Base-by-base conservation (phyloP, 2,888 invertebrate genomes). In the Xestia xanthographa region DNA sequence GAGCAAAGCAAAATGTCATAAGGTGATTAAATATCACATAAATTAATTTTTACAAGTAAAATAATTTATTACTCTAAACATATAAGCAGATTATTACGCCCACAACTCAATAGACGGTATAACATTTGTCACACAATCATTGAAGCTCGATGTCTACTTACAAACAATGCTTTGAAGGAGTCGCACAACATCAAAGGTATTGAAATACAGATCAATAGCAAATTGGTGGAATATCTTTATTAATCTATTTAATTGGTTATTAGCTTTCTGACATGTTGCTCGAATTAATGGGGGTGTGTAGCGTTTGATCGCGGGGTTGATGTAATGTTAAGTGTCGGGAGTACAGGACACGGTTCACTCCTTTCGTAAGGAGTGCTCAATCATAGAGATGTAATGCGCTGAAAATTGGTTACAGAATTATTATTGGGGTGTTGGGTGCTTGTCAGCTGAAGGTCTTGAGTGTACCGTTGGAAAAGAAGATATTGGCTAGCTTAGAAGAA, bases 161-260 rank as follows among this genome's bases (percentile, higher is more conserved):
- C 91, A 93, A 95, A 95, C 95, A 95, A 95, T 94, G 88, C 92
- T 91, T 91, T 90, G 90, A 92, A 89, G 88, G 90, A 93, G 92
- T 91, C 92, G 92, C 91, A 73, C 87, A 86, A 93, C 93, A 94
- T 95, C 95, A 95, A 96, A 95, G 92, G 91, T 89, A 93, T 93
- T 92, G 92, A 86, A 87, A 89, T 85, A 89, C 82, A 88, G 76
- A 90, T 94, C 91, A 94, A 94, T 94, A 91, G 92, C 92, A 93
- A 94, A 95, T 95, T 93, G 93, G 92, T 93, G 93, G 92, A 90
- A 94, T 95, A 94, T 95, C 91, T 94, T 94, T 94, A 95, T 94
- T 95, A 96, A 95, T 95, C 95, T 94, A 92, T 95, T 93, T 96
- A 95, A 96, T 96, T 96, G 96, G 94, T 95, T 95, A 95, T 95